Evolutionary conservation across 2,113 vertebrate species (phyloP).

Genomic region (Fulica atra): DNA sequence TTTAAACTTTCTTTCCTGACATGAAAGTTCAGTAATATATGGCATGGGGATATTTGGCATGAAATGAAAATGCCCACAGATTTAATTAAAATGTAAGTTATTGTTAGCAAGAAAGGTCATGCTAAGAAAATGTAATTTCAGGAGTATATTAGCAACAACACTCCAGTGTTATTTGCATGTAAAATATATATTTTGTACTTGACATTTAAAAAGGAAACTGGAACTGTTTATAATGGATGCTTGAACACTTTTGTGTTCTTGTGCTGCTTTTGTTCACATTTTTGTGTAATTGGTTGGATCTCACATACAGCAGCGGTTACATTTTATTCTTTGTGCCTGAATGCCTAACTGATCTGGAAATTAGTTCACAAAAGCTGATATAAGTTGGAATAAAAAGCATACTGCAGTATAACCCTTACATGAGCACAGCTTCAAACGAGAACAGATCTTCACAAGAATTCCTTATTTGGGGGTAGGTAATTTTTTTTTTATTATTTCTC

Average conservation of each 20-base stretch:
- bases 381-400: not conserved
- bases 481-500: not conserved
- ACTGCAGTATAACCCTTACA: not conserved
- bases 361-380: conserved; percentile 19
- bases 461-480: not conserved
- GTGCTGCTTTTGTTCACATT: conserved; percentile 43
- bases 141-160: conserved; percentile 69
- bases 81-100: conserved; percentile 83
- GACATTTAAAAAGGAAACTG: conserved; percentile 77
- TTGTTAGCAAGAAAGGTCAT: conserved; percentile 79
- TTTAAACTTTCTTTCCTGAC: conserved; percentile 65
- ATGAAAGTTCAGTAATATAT: conserved; percentile 42
- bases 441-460: not conserved
- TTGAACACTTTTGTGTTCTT: conserved; percentile 60
- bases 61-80: conserved; percentile 66
- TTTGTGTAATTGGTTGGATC: conserved; percentile 57
- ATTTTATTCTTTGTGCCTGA: conserved; percentile 37
- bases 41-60: conserved; percentile 52
- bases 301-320: not conserved
- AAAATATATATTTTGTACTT: conserved; percentile 73
- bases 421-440: not conserved
- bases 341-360: conserved; percentile 13
- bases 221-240: conserved; percentile 59
- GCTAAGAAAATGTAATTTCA: conserved; percentile 76
- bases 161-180: conserved; percentile 70